Percentiles rank a stretch among this genome's conserved stretches.
phyloP scores from a whole-genome alignment of 2,797 vertebrate species.

The Propithecus deckenii region DNA sequence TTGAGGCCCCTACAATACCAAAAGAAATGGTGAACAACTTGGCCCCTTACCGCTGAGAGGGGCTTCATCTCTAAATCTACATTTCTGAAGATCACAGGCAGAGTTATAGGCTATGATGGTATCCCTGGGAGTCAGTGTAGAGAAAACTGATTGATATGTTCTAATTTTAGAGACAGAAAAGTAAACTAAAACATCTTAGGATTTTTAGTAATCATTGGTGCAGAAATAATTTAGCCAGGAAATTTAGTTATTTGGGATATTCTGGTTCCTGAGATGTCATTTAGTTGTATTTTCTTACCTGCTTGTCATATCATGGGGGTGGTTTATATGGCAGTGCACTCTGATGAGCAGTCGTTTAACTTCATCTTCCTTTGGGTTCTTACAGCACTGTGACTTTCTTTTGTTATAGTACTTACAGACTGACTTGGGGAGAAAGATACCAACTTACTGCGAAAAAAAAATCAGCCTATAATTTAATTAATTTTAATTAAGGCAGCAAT shows the following conservation, averaged over 20 bases:
- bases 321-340: background rate
- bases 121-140: background rate
- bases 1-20: background rate
- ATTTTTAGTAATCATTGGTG: background rate
- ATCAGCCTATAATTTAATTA: background rate
- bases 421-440: background rate
- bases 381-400: background rate
- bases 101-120: background rate
- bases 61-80: background rate
- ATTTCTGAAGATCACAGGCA: background rate
- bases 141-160: background rate
- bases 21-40: background rate
- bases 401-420: background rate
- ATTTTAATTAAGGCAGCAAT: background rate
- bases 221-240: conserved; percentile 20
- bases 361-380: background rate
- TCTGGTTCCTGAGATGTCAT: background rate
- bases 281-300: background rate
- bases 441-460: background rate
- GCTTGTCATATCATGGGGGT: background rate
- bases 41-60: background rate
- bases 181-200: background rate
- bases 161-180: conserved; percentile 5
- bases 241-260: background rate
- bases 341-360: background rate